A percentile compares a stretch with the other conserved stretches of the same genome.
Evolutionary conservation across 1,140 invertebrate species (phyloP).

Genomic region (Adelges cooleyi): DNA sequence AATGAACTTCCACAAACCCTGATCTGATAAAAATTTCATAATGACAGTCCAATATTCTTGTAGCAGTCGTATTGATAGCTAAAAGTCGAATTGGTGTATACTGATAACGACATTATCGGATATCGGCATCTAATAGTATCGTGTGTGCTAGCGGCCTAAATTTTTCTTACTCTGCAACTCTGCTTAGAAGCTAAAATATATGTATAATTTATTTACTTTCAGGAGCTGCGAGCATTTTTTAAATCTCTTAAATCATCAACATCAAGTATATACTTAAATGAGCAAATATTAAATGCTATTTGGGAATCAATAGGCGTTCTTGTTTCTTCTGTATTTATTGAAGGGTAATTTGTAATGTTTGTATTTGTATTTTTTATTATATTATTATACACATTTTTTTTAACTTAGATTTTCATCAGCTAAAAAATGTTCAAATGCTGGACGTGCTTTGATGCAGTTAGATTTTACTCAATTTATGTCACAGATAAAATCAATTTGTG

Average conservation of each 20-base stretch:
- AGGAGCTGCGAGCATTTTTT: constrained; percentile 11
- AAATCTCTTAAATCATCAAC: constrained; percentile 18
- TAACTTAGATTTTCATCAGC: constrained; percentile 70
- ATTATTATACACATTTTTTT: constrained; percentile 34
- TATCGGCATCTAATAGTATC: too few species aligned
- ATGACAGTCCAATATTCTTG: too few species aligned
- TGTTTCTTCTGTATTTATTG: constrained; percentile 15
- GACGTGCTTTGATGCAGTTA: constrained; percentile 91
- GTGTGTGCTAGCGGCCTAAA: too few species aligned
- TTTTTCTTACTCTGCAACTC: too few species aligned
- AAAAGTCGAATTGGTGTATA: too few species aligned
- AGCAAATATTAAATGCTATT: constrained; percentile 6
- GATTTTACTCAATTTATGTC: constrained; percentile 92
- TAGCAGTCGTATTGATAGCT: too few species aligned
- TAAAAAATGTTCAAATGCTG: constrained; percentile 91
- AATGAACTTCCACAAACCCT: too few species aligned
- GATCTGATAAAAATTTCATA: too few species aligned
- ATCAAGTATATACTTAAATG: constrained; percentile 11
- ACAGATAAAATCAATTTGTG: constrained; percentile 77
- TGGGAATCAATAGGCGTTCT: constrained; percentile 18
- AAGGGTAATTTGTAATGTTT: constrained; percentile 6
- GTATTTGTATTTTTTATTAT: neutral
- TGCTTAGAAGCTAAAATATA: too few species aligned
- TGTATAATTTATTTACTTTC: neutral
- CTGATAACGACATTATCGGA: too few species aligned